A percentile compares a stretch with the other conserved stretches of the same genome.
phyloP scores from a whole-genome alignment of 2,888 invertebrate species.

The Ectobius pallidus region DNA sequence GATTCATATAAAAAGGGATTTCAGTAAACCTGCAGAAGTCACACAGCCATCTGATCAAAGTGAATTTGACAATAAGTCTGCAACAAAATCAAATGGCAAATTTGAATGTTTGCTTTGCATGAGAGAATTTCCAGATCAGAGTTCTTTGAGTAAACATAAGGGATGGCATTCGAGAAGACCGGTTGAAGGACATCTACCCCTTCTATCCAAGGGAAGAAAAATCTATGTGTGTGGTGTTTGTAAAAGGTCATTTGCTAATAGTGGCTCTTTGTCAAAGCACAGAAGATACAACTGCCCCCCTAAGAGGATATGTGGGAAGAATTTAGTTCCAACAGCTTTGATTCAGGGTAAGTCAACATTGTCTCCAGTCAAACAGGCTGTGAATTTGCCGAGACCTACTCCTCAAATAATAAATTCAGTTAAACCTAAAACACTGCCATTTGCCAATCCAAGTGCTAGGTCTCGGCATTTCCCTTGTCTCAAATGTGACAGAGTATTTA shows the following conservation, averaged over 20 bases:
- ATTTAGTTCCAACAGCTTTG: background rate
- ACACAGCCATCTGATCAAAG: background rate
- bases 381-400: no score
- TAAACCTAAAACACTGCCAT: conserved; percentile 31
- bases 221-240: conserved; percentile 12
- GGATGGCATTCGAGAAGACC: conserved; percentile 59
- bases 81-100: background rate
- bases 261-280: conserved; percentile 26
- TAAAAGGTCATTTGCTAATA: conserved; percentile 20
- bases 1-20: conserved; percentile 25
- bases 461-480: conserved; percentile 52
- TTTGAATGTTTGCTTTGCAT: conserved; percentile 23
- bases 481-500: conserved; percentile 55
- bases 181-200: background rate
- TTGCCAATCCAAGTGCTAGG: background rate
- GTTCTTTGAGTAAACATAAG: conserved; percentile 67
- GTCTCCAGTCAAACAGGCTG: background rate
- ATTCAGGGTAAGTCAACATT: background rate
- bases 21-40: background rate
- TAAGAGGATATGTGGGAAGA: background rate
- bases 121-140: conserved; percentile 53
- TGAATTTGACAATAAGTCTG: background rate
- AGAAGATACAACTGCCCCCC: conserved; percentile 9
- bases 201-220: background rate
- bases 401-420: background rate